These are phyloP conservation scores for Forbesichthys agassizii DNA, from an alignment of 2,113 vertebrate species.

Conservation along the genomic window DNA sequence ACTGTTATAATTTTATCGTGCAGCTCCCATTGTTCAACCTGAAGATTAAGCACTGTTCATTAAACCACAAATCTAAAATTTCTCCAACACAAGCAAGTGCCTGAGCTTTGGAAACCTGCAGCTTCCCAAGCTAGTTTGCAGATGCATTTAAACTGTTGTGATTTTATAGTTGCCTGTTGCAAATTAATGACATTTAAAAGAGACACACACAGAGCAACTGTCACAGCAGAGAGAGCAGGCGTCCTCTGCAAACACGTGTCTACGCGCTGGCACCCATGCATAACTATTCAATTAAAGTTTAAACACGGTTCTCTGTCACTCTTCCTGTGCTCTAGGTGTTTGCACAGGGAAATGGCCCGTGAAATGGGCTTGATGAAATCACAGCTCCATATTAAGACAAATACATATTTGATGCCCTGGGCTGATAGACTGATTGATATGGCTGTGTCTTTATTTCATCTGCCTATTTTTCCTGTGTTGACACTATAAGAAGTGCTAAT, in stretches of 20 bases:
- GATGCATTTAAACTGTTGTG: conserved; percentile 32
- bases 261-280: conserved; percentile 62
- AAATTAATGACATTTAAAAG: conserved; percentile 14
- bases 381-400: conserved; percentile 64
- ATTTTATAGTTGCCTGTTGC: conserved; percentile 20
- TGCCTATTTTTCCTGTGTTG: conserved; percentile 9
- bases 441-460: conserved; percentile 49
- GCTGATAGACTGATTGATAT: conserved; percentile 58
- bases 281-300: conserved; percentile 68
- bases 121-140: conserved; percentile 11
- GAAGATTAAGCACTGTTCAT: no score
- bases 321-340: conserved; percentile 44
- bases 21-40: not conserved
- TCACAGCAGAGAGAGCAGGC: conserved; percentile 39
- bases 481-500: conserved; percentile 48
- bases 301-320: conserved; percentile 26
- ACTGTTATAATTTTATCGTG: no score
- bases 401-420: conserved; percentile 54
- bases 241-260: conserved; percentile 42
- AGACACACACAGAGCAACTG: not conserved
- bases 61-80: no score
- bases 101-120: conserved; percentile 15
- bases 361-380: conserved; percentile 66
- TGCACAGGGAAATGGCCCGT: conserved; percentile 66
- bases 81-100: conserved; percentile 63